phyloP scores from a whole-genome alignment of 2,888 invertebrate genomes.

The Catocala nupta region DNA sequence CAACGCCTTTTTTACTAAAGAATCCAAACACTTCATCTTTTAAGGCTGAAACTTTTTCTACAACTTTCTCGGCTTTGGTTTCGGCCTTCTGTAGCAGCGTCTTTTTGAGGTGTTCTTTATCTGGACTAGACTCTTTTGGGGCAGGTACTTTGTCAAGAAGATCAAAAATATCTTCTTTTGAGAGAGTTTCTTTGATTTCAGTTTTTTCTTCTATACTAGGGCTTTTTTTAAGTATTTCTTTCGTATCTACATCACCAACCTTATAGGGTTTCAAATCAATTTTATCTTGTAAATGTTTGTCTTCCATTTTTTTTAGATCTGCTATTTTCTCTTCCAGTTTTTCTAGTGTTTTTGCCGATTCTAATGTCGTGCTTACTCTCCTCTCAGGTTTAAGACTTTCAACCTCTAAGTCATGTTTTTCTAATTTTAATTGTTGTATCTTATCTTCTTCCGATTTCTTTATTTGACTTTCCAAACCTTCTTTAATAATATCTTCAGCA shows the following conservation, averaged over 20 bases:
- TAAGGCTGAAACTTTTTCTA: conserved; percentile 38
- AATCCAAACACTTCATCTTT: conserved; percentile 47
- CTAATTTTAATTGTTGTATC: too few relatives aligned
- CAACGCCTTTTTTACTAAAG: conserved; percentile 41
- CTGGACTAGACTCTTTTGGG: conserved; percentile 20
- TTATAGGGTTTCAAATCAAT: conserved; percentile 16
- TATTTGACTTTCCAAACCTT: conserved; percentile 10
- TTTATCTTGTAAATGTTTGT: conserved; percentile 16
- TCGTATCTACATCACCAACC: neutral
- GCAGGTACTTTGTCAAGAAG: conserved; percentile 6
- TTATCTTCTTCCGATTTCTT: conserved; percentile 21
- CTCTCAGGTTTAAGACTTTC: conserved; percentile 49
- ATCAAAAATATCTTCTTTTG: neutral
- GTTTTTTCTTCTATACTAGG: conserved; percentile 3
- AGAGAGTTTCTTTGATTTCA: neutral
- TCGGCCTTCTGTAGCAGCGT: conserved; percentile 41
- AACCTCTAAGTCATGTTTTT: neutral
- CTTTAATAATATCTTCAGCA: conserved; percentile 12
- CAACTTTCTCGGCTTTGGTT: conserved; percentile 42
- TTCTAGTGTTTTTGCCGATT: conserved; percentile 79
- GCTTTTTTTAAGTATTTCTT: conserved; percentile 14
- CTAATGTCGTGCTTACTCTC: conserved; percentile 66
- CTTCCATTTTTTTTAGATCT: conserved; percentile 72
- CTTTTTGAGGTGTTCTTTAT: conserved; percentile 43
- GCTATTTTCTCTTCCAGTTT: conserved; percentile 81